These are phyloP conservation scores for Pachyramphus minor DNA, from an alignment of 2,113 vertebrate genomes.

Conservation along the genomic window DNA sequence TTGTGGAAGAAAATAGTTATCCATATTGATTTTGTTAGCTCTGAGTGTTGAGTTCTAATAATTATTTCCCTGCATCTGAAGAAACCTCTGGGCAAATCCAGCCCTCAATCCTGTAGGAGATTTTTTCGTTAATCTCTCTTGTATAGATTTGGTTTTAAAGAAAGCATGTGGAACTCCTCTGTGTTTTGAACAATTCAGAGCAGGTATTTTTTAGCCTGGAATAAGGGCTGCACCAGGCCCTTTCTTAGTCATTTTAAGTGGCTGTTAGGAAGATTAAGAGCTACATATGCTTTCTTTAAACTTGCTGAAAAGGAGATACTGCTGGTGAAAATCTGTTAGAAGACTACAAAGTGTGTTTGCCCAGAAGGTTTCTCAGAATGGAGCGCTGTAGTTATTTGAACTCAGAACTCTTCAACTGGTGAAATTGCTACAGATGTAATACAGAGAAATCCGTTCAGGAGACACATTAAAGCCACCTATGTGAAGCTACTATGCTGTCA, in stretches of 20 bases:
- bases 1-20: not conserved
- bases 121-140: conserved; percentile 20
- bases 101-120: not conserved
- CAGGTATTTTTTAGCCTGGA: conserved; percentile 25
- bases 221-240: not conserved
- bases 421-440: not conserved
- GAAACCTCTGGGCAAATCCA: conserved; percentile 54
- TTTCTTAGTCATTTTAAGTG: conserved; percentile 16
- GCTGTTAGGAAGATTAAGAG: conserved; percentile 34
- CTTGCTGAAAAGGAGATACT: not conserved
- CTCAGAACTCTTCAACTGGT: not conserved
- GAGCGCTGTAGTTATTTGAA: conserved; percentile 8
- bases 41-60: conserved; percentile 15
- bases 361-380: not conserved
- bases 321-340: conserved; percentile 20
- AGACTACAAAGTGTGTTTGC: not conserved
- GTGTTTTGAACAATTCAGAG: not conserved
- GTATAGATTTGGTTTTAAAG: conserved; percentile 29
- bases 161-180: not conserved
- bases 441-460: not conserved
- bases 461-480: not conserved
- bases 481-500: not conserved
- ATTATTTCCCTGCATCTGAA: conserved; percentile 39
- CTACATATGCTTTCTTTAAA: conserved; percentile 23
- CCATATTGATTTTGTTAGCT: conserved; percentile 59